These are phyloP conservation scores for Pimpla rufipes DNA, from an alignment of 2,888 invertebrate genomes.

Conservation along the genomic window DNA sequence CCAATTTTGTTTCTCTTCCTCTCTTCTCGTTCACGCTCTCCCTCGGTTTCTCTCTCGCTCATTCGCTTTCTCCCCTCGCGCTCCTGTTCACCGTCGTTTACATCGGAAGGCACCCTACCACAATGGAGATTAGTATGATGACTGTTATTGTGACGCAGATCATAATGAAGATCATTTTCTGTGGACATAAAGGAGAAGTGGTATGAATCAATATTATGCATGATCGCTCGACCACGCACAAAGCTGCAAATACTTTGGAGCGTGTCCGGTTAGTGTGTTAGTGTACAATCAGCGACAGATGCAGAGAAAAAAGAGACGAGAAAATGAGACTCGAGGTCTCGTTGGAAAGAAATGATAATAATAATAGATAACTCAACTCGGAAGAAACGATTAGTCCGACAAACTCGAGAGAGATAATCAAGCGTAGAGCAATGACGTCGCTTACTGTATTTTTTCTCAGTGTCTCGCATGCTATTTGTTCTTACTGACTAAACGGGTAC, in stretches of 20 bases:
- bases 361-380: background rate
- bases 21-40: constrained; percentile 38
- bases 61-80: constrained; percentile 45
- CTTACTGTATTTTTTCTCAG: constrained; percentile 16
- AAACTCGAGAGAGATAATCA: constrained; percentile 13
- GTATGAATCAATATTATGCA: constrained; percentile 60
- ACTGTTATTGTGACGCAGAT: constrained; percentile 83
- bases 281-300: constrained; percentile 18
- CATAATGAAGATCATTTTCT: constrained; percentile 85
- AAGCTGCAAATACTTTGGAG: constrained; percentile 11
- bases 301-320: background rate
- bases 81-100: constrained; percentile 75
- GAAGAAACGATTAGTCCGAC: background rate
- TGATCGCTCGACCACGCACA: constrained; percentile 54
- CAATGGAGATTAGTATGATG: constrained; percentile 83
- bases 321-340: constrained; percentile 2
- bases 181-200: constrained; percentile 81
- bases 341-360: background rate
- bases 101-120: constrained; percentile 80
- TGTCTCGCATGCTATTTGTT: constrained; percentile 39
- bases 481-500: constrained; percentile 41
- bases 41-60: constrained; percentile 42
- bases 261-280: constrained; percentile 19
- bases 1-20: constrained; percentile 16
- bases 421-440: constrained; percentile 37